phyloP scores from a whole-genome alignment of 2,113 vertebrate genomes.

The Hippocampus barbouri region DNA sequence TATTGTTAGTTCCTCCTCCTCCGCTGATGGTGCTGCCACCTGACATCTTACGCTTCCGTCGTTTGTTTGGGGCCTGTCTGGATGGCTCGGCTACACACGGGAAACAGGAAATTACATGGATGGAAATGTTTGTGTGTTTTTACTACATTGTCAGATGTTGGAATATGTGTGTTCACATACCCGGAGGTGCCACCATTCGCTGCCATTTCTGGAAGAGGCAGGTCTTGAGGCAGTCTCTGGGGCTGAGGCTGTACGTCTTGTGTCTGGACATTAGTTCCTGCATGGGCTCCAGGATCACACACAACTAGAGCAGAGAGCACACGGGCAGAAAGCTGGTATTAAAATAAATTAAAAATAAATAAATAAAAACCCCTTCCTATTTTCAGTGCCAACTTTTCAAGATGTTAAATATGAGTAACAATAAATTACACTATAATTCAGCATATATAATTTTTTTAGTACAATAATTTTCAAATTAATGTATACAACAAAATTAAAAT shows the following conservation, averaged over 20 bases:
- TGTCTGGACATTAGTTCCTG: slow-evolving; percentile 99
- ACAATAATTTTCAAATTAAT: too few species aligned
- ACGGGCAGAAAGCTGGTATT: slow-evolving; percentile 1
- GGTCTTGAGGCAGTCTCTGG: slow-evolving; percentile 97
- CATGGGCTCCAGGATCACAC: slow-evolving; percentile 99
- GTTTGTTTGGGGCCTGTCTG: slow-evolving; percentile 91
- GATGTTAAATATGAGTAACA: too few species aligned
- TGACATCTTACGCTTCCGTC: slow-evolving; percentile 98
- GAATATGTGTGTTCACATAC: slow-evolving; percentile 52
- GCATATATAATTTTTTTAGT: too few species aligned
- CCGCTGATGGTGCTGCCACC: slow-evolving; percentile 96
- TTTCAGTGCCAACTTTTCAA: background rate
- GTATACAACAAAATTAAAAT: too few species aligned
- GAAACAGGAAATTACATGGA: background rate
- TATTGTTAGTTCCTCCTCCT: slow-evolving; percentile 86
- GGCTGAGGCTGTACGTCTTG: slow-evolving; percentile 99
- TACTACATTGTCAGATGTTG: background rate
- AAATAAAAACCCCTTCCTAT: background rate
- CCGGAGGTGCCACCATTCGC: slow-evolving; percentile 96
- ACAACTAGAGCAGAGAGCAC: slow-evolving; percentile 77
- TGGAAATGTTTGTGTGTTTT: background rate
- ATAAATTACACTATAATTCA: too few species aligned
- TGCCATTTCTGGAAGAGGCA: slow-evolving; percentile 99
- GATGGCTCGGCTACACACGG: slow-evolving; percentile 83
- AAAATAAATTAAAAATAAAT: background rate